phyloP scores from a whole-genome alignment of 2,113 vertebrate species.

The Tetrao urogallus region DNA sequence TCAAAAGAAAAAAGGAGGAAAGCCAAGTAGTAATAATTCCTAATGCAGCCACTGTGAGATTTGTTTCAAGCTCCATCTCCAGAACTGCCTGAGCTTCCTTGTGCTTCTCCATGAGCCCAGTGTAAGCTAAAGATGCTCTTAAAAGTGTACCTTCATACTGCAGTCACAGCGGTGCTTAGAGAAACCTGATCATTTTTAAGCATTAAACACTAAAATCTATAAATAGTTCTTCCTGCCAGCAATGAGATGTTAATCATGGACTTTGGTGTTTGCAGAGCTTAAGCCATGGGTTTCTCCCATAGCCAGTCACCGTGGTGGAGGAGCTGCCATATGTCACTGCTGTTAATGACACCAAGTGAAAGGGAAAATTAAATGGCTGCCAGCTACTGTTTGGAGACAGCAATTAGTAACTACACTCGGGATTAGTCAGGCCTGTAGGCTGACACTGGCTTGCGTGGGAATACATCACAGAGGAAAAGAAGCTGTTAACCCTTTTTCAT shows the following conservation, averaged over 20 bases:
- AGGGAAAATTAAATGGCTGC: conserved; percentile 57
- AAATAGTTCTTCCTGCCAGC: background rate
- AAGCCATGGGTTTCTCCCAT: background rate
- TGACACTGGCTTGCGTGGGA: background rate
- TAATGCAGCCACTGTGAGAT: background rate
- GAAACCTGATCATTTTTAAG: background rate
- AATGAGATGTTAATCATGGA: background rate
- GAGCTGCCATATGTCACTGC: background rate
- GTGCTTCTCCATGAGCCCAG: background rate
- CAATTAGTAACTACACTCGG: conserved; percentile 43
- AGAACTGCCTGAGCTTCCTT: background rate
- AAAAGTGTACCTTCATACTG: background rate
- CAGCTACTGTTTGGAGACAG: conserved; percentile 48
- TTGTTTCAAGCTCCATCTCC: background rate
- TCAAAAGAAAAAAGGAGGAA: background rate
- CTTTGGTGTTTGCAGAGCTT: background rate
- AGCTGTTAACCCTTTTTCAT: conserved; percentile 29
- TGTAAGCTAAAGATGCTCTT: background rate
- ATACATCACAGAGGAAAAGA: background rate
- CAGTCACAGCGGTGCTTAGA: background rate
- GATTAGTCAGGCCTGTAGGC: conserved; percentile 57
- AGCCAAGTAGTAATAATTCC: background rate
- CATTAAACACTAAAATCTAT: background rate
- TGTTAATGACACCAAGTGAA: conserved; percentile 46
- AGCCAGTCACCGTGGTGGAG: background rate